These are phyloP conservation scores for Seira ritae DNA, from an alignment of 2,888 invertebrate species.

Conservation along the genomic window DNA sequence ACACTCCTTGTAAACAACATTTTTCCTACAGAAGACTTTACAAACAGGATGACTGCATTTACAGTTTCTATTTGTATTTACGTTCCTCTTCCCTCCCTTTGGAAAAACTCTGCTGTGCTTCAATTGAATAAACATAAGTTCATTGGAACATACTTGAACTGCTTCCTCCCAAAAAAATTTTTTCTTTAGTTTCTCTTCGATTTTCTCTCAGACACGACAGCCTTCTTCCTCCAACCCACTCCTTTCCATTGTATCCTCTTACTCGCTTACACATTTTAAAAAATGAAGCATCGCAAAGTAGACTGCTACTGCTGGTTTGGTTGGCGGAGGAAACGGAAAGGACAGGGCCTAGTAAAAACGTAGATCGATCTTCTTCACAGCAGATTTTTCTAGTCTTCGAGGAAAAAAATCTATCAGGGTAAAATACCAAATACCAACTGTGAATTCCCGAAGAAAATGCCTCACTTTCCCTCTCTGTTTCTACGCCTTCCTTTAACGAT, in stretches of 20 bases:
- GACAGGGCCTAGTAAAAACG: slow-evolving; percentile 4
- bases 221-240: too few species aligned
- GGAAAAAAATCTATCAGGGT: slow-evolving; percentile 1
- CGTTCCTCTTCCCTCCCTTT: slow-evolving; percentile 5
- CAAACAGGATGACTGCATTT: too few species aligned
- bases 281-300: too few species aligned
- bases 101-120: slow-evolving; percentile 9
- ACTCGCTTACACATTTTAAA: too few species aligned
- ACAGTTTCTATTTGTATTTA: background rate
- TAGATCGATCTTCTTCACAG: slow-evolving; percentile 41
- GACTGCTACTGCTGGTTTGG: too few species aligned
- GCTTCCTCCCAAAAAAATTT: too few species aligned
- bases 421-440: slow-evolving; percentile 8
- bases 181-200: too few species aligned
- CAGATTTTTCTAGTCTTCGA: slow-evolving; percentile 22
- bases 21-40: background rate
- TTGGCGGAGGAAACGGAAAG: background rate
- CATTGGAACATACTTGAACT: background rate
- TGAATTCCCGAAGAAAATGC: background rate
- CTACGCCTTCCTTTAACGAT: background rate
- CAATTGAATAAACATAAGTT: slow-evolving; percentile 41
- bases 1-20: slow-evolving; percentile 29
- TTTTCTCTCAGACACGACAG: too few species aligned
- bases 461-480: too few species aligned
- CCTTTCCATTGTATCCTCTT: too few species aligned